phyloP scores from a whole-genome alignment of 2,888 invertebrate species.

The Latrodectus hesperus region DNA sequence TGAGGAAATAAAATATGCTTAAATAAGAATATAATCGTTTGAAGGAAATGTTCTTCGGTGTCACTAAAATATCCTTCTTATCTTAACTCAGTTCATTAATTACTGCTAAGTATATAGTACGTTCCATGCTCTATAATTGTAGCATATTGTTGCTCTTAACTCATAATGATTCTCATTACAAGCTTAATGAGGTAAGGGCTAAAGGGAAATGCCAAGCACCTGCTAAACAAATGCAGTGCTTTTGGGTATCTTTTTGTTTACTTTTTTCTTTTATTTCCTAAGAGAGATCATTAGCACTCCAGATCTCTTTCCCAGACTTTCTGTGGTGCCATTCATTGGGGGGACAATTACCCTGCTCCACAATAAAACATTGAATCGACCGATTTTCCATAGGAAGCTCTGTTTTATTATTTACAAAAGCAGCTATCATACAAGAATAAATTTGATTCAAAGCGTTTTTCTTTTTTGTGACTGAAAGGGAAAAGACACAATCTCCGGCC shows the following conservation, averaged over 20 bases:
- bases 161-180: constrained; percentile 49
- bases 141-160: constrained; percentile 21
- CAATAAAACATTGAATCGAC: constrained; percentile 22
- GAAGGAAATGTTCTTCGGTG: too few relatives aligned
- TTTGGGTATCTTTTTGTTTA: constrained; percentile 9
- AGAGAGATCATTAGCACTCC: constrained; percentile 43
- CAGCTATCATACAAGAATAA: constrained; percentile 2
- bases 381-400: constrained; percentile 13
- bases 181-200: constrained; percentile 38
- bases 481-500: not conserved
- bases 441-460: not conserved
- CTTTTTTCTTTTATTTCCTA: not conserved
- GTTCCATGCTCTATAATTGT: constrained; percentile 17
- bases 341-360: constrained; percentile 17
- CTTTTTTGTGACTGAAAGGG: not conserved
- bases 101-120: constrained; percentile 18
- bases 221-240: constrained; percentile 46
- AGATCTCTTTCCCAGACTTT: constrained; percentile 25
- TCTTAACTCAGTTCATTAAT: constrained; percentile 32
- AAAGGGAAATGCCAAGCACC: constrained; percentile 29
- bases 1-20: too few relatives aligned
- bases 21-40: too few relatives aligned
- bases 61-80: not conserved
- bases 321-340: constrained; percentile 22
- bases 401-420: constrained; percentile 27